Conservation (phyloP, 2,888 invertebrate genomes). For the Malthinus seriepunctatus region DNA sequence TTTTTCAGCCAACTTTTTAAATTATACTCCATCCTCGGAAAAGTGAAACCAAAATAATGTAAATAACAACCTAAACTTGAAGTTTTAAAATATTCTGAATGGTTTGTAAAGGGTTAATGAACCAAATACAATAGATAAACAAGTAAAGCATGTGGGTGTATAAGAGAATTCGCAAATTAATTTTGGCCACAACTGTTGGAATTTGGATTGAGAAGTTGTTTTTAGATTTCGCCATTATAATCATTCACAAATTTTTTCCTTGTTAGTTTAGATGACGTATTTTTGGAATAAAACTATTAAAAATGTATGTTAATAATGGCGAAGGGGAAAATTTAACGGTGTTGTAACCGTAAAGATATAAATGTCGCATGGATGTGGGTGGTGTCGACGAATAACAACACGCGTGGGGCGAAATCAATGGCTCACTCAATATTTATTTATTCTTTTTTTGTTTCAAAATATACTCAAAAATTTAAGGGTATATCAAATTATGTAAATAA, state of each 20-base stretch:
- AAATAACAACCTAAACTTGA: slow-evolving; percentile 9
- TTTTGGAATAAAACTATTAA: neutral
- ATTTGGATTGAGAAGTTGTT: neutral
- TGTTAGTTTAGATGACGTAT: neutral
- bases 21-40: neutral
- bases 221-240: neutral
- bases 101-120: slow-evolving; percentile 14
- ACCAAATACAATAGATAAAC: slow-evolving; percentile 13
- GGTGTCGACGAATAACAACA: slow-evolving; percentile 6
- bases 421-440: slow-evolving; percentile 4
- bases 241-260: neutral
- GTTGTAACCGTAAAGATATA: slow-evolving; percentile 6
- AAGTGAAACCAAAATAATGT: slow-evolving; percentile 6
- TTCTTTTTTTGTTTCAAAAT: slow-evolving; percentile 1
- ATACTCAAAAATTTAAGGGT: too few species aligned
- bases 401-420: slow-evolving; percentile 16
- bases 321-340: slow-evolving; percentile 5
- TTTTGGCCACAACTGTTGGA: slow-evolving; percentile 10
- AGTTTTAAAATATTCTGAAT: slow-evolving; percentile 9
- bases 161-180: slow-evolving; percentile 11
- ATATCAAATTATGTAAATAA: too few species aligned
- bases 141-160: slow-evolving; percentile 13
- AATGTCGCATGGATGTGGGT: slow-evolving; percentile 8
- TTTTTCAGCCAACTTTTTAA: neutral
- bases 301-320: neutral